phyloP scores from a whole-genome alignment of 2,888 invertebrate species.

The Thysanoteuthis rhombus region DNA sequence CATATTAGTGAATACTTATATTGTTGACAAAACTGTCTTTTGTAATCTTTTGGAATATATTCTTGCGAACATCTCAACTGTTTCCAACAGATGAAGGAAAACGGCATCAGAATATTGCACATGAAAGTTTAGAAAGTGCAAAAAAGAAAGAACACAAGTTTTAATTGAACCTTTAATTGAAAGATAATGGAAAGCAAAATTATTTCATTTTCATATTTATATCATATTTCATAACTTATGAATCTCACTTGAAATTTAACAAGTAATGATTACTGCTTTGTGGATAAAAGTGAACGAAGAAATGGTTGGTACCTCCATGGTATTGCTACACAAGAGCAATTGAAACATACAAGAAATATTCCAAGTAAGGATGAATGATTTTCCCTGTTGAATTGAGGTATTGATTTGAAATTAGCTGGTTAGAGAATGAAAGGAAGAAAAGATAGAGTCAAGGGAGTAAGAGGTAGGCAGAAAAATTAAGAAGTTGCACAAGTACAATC shows the following conservation, averaged over 20 bases:
- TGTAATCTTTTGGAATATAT: too few species aligned
- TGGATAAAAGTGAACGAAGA: neutral
- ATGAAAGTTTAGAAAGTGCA: neutral
- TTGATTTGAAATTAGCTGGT: neutral
- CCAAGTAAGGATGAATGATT: conserved; percentile 13
- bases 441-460: neutral
- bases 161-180: neutral
- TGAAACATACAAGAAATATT: neutral
- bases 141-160: neutral
- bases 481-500: neutral
- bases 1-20: too few species aligned
- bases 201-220: neutral
- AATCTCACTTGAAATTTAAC: neutral
- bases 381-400: neutral
- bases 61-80: too few species aligned
- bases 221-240: neutral
- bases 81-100: too few species aligned
- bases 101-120: neutral
- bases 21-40: too few species aligned
- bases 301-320: neutral
- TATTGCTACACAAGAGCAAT: neutral
- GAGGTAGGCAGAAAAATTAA: neutral
- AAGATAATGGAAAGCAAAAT: neutral
- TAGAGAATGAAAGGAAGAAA: neutral
- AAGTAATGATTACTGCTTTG: neutral